Evolutionary conservation across 2,113 vertebrate species (phyloP).

Genomic region (Stictonetta naevosa): DNA sequence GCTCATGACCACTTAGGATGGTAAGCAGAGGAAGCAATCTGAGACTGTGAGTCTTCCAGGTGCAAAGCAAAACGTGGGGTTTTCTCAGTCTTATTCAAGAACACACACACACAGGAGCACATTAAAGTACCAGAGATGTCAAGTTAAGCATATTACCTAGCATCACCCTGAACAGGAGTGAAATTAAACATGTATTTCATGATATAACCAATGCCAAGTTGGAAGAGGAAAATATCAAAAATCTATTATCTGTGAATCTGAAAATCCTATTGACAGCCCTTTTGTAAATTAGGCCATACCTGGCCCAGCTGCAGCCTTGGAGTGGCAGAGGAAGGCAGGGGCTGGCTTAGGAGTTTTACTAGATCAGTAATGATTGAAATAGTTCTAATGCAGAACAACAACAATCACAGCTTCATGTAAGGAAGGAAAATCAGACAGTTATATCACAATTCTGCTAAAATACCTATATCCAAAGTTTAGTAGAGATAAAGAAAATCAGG

Average conservation of each 20-base stretch:
- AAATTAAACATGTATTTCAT: neutral
- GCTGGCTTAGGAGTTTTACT: neutral
- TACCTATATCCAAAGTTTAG: neutral
- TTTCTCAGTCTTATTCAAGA: neutral
- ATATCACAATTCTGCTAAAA: slow-evolving; percentile 6
- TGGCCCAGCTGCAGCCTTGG: neutral
- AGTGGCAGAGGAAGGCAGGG: neutral
- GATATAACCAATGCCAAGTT: neutral
- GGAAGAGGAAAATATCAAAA: neutral
- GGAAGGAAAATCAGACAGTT: slow-evolving; percentile 7
- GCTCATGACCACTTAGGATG: neutral
- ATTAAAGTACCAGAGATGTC: neutral
- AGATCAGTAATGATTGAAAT: slow-evolving; percentile 10
- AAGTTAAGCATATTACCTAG: neutral
- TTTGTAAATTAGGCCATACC: neutral
- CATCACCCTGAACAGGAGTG: neutral
- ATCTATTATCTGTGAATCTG: neutral
- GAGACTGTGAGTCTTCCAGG: neutral
- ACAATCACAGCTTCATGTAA: neutral
- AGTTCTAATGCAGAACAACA: slow-evolving; percentile 6
- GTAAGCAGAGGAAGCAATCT: neutral
- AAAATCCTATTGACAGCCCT: neutral
- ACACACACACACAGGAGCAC: neutral
- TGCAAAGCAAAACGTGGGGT: neutral
- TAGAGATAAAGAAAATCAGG: neutral